Evolutionary conservation across 2,888 invertebrate genomes (phyloP).

Genomic region (Mamestra brassicae): DNA sequence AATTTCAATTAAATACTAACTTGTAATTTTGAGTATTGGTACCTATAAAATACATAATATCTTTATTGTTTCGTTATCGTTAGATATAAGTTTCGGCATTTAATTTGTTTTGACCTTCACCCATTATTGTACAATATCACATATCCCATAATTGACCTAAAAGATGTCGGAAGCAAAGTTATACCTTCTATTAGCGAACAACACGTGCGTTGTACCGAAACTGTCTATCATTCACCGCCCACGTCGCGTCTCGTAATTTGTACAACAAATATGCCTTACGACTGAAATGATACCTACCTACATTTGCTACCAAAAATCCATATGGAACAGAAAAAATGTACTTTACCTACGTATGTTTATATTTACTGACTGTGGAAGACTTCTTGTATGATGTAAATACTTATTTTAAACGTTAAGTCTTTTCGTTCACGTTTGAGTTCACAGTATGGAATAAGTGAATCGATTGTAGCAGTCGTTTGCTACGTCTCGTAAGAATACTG

Average conservation of each 20-base stretch:
- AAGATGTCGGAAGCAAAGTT: constrained; percentile 17
- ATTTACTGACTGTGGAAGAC: background rate
- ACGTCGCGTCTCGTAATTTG: constrained; percentile 32
- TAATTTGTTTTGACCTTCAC: background rate
- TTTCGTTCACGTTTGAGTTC: constrained; percentile 6
- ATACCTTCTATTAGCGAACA: constrained; percentile 24
- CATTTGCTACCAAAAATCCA: constrained; percentile 1
- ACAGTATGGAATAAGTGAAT: background rate
- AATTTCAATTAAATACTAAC: too few species aligned
- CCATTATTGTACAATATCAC: background rate
- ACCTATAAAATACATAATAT: too few species aligned
- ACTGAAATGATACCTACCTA: background rate
- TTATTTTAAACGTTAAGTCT: background rate
- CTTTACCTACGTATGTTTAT: background rate
- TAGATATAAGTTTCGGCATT: background rate
- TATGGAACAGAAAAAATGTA: background rate
- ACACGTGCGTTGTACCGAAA: constrained; percentile 16
- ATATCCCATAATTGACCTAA: background rate
- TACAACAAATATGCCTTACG: constrained; percentile 29
- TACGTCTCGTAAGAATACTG: background rate
- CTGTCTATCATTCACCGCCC: constrained; percentile 44
- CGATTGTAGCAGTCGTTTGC: background rate
- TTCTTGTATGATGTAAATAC: too few species aligned
- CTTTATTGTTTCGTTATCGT: background rate
- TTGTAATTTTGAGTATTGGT: too few species aligned